A percentile compares a stretch with the other conserved stretches of the same genome.
Conservation (phyloP, 2,113 vertebrate genomes). For the Lagenorhynchus albirostris region DNA sequence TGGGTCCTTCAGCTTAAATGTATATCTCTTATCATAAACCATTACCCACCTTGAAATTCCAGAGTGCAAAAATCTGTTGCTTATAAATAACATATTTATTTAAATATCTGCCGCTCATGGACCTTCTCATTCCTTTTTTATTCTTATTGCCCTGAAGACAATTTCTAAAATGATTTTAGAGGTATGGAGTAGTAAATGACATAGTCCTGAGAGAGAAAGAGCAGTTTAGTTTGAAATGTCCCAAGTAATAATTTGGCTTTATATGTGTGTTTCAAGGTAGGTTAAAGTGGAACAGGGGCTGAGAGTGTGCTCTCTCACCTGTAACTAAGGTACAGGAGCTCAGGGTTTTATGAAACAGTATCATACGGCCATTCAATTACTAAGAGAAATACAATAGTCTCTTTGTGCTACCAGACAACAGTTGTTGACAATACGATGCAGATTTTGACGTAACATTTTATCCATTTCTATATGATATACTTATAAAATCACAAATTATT, state of each 20-base stretch:
- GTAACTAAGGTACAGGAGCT: background rate
- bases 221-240: background rate
- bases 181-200: background rate
- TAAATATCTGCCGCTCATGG: background rate
- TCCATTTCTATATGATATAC: background rate
- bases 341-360: background rate
- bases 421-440: background rate
- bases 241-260: background rate
- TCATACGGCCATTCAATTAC: background rate
- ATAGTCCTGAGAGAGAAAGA: background rate
- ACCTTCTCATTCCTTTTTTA: background rate
- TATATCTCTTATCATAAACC: slow-evolving; percentile 37
- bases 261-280: background rate
- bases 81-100: slow-evolving; percentile 46
- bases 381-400: background rate
- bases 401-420: background rate
- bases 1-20: background rate
- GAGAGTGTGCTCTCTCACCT: background rate
- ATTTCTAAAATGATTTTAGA: slow-evolving; percentile 44
- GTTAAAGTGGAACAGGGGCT: background rate
- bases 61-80: slow-evolving; percentile 20
- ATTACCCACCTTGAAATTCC: slow-evolving; percentile 11
- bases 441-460: background rate
- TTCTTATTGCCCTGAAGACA: slow-evolving; percentile 44
- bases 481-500: background rate